Base-by-base conservation (phyloP, 2,113 vertebrate genomes). In the Emydocephalus ijimae region DNA sequence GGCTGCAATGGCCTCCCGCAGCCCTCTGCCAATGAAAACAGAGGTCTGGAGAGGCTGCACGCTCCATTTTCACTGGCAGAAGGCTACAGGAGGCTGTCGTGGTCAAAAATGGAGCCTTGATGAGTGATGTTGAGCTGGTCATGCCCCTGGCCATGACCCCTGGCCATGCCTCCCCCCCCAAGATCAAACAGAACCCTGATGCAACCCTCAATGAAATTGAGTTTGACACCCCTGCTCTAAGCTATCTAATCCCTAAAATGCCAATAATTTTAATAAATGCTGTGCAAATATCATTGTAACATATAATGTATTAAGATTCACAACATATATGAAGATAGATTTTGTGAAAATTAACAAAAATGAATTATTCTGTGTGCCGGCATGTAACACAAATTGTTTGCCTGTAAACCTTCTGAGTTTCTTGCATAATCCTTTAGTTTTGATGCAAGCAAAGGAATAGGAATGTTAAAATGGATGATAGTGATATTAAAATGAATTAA, bases 401-500 rank as follows among this genome's bases (percentile, higher is more conserved):
- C 18, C 43, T 34, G 23, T 55, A 59, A 56, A 15, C 11, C 57
- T 69, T 39, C n/a, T 9, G 48, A 18, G 34, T 8, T 34, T 24
- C 34, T 39, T n/a, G 18, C 9, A 15, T 24, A 86, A 48, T 14
- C 23, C 18, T 95, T 88, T 48, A 11, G 50, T 55, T 92, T 87
- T 94, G 1, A 52, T 89, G 50, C 55, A 94, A 93, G 54, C 12
- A 52, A 5, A 50, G 61, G 56, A 92, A 92, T 23, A 5, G 39
- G 23, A 54, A 81, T 11, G 24, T 48, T 24, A 89, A 89, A 61
- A 81, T 5, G 2, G 18, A 91, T 74, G 50, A 18, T 39, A 26
- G 52, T 88, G 90, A 91, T 85, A 91, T 52, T 48, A 52, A 61
- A 6, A 89, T 94, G 29, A 95, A 14, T 81, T 92, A 57, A 89